phyloP scores from a whole-genome alignment of 2,113 vertebrate genomes.

The Camarhynchus parvulus region DNA sequence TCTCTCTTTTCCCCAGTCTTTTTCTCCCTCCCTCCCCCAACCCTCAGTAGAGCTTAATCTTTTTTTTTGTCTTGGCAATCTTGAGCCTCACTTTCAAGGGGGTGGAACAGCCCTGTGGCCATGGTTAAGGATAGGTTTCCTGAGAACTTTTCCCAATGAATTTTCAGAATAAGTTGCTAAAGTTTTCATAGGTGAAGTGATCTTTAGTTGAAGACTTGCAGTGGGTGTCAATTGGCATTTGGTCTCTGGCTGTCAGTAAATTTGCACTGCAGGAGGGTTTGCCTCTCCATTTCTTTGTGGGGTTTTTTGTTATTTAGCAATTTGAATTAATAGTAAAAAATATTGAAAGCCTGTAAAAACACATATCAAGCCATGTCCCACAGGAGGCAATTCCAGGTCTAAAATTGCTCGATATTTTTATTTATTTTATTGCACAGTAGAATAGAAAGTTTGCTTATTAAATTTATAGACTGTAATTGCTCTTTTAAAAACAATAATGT shows the following conservation, averaged over 20 bases:
- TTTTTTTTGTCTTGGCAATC: not conserved
- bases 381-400: not conserved
- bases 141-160: not conserved
- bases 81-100: not conserved
- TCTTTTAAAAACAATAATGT: not conserved
- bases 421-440: not conserved
- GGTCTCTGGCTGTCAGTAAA: not conserved
- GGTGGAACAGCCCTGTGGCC: not conserved
- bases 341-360: not conserved
- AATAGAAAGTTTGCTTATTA: not conserved
- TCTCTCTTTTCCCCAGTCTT: not conserved
- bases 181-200: not conserved
- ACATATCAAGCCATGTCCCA: not conserved
- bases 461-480: not conserved
- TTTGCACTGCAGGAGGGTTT: not conserved
- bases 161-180: not conserved
- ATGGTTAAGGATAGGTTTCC: not conserved
- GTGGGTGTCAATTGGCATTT: constrained; percentile 5
- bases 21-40: not conserved
- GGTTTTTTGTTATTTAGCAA: not conserved
- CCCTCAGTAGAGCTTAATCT: not conserved
- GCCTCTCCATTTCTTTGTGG: not conserved
- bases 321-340: not conserved
- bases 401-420: not conserved
- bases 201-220: not conserved